Percentiles rank a stretch among this genome's conserved stretches.
phyloP scores from a whole-genome alignment of 2,113 vertebrate genomes.

The Triplophysa tibetana region DNA sequence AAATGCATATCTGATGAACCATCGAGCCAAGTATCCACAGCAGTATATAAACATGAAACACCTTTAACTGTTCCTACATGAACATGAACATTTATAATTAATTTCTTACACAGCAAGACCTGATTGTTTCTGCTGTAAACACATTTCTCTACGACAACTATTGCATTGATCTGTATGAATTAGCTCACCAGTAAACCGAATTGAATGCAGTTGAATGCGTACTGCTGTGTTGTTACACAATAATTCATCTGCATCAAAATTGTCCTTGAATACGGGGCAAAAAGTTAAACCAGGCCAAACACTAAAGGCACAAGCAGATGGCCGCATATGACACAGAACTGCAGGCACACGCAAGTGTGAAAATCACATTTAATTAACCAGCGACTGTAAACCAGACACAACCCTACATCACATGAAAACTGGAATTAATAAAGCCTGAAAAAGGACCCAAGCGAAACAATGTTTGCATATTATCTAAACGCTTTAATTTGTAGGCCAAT shows the following conservation, averaged over 20 bases:
- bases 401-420: not conserved
- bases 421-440: not conserved
- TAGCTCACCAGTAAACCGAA: slow-evolving; percentile 5
- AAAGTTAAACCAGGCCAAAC: slow-evolving; percentile 42
- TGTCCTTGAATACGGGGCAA: slow-evolving; percentile 44
- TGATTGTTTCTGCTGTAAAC: too few relatives aligned
- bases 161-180: not conserved
- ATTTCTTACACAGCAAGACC: too few relatives aligned
- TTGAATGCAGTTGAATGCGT: not conserved
- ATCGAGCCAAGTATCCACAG: too few relatives aligned
- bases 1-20: too few relatives aligned
- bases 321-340: slow-evolving; percentile 29
- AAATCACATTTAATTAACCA: slow-evolving; percentile 12
- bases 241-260: slow-evolving; percentile 43
- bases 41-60: not conserved
- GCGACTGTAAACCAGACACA: not conserved
- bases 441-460: not conserved
- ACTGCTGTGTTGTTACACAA: slow-evolving; percentile 34
- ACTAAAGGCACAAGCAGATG: slow-evolving; percentile 35
- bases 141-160: not conserved
- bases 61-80: not conserved
- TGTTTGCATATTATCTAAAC: slow-evolving; percentile 24
- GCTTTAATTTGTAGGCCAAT: not conserved
- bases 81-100: too few relatives aligned
- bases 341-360: slow-evolving; percentile 33